These are phyloP conservation scores for Girardinichthys multiradiatus DNA, from an alignment of 2,113 vertebrate genomes.

Conservation along the genomic window DNA sequence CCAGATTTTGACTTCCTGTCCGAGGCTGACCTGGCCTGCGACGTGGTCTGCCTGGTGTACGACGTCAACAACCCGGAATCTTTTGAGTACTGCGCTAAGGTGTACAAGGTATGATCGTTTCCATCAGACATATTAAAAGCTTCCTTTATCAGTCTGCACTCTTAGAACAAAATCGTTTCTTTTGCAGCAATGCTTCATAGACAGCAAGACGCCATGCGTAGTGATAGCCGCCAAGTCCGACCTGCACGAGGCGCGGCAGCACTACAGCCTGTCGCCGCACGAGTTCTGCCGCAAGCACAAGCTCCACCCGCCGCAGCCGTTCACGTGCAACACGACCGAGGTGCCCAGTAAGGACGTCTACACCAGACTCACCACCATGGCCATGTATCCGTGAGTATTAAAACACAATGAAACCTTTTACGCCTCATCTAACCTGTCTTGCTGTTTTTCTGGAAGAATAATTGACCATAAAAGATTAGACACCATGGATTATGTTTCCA, in stretches of 20 bases:
- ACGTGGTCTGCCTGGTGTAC: slow-evolving; percentile 94
- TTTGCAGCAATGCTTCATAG: slow-evolving; percentile 94
- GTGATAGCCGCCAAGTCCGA: slow-evolving; percentile 94
- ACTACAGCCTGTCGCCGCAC: slow-evolving; percentile 88
- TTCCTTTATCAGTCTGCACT: not conserved
- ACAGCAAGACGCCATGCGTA: slow-evolving; percentile 96
- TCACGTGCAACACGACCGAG: slow-evolving; percentile 90
- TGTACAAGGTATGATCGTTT: slow-evolving; percentile 88
- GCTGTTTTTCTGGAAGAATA: not conserved
- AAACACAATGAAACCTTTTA: slow-evolving; percentile 32
- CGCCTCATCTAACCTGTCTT: not conserved
- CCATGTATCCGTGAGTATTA: slow-evolving; percentile 98
- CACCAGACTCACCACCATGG: slow-evolving; percentile 97
- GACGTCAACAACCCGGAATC: slow-evolving; percentile 92
- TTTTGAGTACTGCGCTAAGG: slow-evolving; percentile 95
- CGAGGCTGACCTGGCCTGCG: slow-evolving; percentile 89
- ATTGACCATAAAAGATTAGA: not conserved
- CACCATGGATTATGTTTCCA: not conserved
- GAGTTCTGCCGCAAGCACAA: slow-evolving; percentile 98
- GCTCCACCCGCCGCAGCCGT: slow-evolving; percentile 97
- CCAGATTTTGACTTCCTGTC: slow-evolving; percentile 91
- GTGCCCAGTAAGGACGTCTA: slow-evolving; percentile 93
- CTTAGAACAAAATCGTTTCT: not conserved
- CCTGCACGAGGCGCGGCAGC: slow-evolving; percentile 93
- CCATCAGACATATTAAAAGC: not conserved